Base-by-base conservation (phyloP, 2,113 vertebrate genomes). In the Sander vitreus region DNA sequence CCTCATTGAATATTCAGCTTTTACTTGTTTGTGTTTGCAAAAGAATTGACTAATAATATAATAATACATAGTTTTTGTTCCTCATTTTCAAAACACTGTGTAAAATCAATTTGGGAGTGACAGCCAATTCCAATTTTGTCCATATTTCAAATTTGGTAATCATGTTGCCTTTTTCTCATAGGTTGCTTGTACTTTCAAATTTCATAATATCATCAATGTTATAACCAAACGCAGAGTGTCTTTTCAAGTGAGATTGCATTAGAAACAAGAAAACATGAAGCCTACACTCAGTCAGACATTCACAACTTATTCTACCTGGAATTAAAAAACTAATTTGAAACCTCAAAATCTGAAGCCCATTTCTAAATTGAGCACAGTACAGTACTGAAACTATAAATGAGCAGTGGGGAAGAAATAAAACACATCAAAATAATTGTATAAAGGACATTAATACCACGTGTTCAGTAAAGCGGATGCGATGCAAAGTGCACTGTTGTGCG, bases 371-470 rank as follows among this genome's bases (percentile, higher is more conserved):
- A 63, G 57, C 6, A 5, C 2, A n/a, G 53, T 25, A 18, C 21
- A 39, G 5, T 27, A 62, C 16, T 2, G 16, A 70, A 68, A 48
- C 10, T 55, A 54, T 1, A 39, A 57, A 73, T 36, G 9, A 57
- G 27, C 12, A 57, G 18, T 9, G 13, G 1, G 2, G 47, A 16
- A 50, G 50, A 45, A 68, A 15, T n/a, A 9, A 69, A 16, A 16
- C 16, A 9, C 7, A 0, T 27, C 25, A 80, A 25, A 50, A 39
- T 7, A 55, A 50, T 6, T 53, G 60, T 50, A 33, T 47, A 70
- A 76, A 76, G 59, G 25, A 54, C 23, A 65, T 30, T 70, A 12
- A 66, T n/a, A 75, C 5, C 9, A 14, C 33, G 25, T 53, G 25
- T 36, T 25, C 0, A 33, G 23, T 7, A 5, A 36, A 25, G 19